phyloP scores from a whole-genome alignment of 2,113 vertebrate species.

The Triplophysa rosa region DNA sequence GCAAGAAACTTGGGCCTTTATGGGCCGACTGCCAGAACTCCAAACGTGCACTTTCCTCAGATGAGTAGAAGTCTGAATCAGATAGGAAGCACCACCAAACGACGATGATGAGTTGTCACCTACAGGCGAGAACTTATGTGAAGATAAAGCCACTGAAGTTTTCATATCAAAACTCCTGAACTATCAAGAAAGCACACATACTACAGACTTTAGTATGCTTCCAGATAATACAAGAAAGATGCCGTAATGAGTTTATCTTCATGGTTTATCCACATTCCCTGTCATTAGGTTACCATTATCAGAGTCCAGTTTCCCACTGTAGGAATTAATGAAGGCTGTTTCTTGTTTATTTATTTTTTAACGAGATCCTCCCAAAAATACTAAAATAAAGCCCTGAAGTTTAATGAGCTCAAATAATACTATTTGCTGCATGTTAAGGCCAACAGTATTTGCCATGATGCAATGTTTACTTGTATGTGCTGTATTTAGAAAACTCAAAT shows the following conservation, averaged over 20 bases:
- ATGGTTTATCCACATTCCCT: neutral
- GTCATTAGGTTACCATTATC: neutral
- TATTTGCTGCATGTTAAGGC: slow-evolving; percentile 40
- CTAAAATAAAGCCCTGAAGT: neutral
- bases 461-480: slow-evolving; percentile 6
- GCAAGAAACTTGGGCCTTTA: slow-evolving; percentile 94
- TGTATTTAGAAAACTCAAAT: neutral
- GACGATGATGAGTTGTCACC: slow-evolving; percentile 66
- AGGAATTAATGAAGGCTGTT: slow-evolving; percentile 1
- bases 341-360: neutral
- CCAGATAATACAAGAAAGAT: neutral
- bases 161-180: neutral
- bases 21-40: slow-evolving; percentile 89
- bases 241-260: neutral
- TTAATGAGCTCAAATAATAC: neutral
- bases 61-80: slow-evolving; percentile 85
- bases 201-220: slow-evolving; percentile 11
- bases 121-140: neutral
- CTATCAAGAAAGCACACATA: neutral
- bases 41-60: slow-evolving; percentile 89
- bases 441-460: slow-evolving; percentile 23
- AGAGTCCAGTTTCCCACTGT: neutral
- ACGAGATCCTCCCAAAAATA: slow-evolving; percentile 5
- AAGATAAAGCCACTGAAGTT: neutral
- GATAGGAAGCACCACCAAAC: slow-evolving; percentile 73